Evolutionary conservation across 2,113 vertebrate genomes (phyloP), one percentile per base, ranked within the genome.

Genomic region (Leucopternis melanops): DNA sequence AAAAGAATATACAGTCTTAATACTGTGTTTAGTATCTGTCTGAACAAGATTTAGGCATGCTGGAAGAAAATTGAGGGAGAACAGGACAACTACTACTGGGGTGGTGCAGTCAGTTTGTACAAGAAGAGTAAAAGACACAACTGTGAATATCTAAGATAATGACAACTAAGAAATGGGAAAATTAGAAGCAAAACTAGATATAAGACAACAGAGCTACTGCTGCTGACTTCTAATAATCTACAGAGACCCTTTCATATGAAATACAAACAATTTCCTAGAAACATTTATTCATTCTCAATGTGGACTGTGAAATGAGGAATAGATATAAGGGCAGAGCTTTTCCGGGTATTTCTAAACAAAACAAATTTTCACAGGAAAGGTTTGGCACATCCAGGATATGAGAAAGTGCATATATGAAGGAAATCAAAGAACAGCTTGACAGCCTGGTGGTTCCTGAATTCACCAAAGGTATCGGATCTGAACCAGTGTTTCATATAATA

Each of bases 361-460:
- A 57, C 6, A 31, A 2, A 8, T 66, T 62, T 42, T 80, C 31
- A 69, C 0, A 0, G 23, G 29, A 83, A 86, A 61, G 18, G 5
- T 40, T 57, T 25, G 14, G 26, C 45, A 81, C 6, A 36, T 70
- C 29, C 59, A 74, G 13, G 14, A 62, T 25, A 67, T 11, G 54
- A 94, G 20, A 6, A 83, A 77, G 18, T 6, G 8, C 9, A 23
- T 7, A 55, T 29, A 32, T 6, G 49, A 89, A 91, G 36, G 38
- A 78, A 92, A 81, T 49, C 34, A 81, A 73, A 80, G 77, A 91
- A 52, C 13, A 31, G 36, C 19, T 26, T 54, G 38, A 38, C 26
- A 59, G 38, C 14, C 50, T 22, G 3, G 11, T 38, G 13, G 16
- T 40, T 67, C 32, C 61, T 67, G 52, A 90, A 57, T 61, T 73